phyloP scores from a whole-genome alignment of 2,797 vertebrate genomes.

The Lemur catta region DNA sequence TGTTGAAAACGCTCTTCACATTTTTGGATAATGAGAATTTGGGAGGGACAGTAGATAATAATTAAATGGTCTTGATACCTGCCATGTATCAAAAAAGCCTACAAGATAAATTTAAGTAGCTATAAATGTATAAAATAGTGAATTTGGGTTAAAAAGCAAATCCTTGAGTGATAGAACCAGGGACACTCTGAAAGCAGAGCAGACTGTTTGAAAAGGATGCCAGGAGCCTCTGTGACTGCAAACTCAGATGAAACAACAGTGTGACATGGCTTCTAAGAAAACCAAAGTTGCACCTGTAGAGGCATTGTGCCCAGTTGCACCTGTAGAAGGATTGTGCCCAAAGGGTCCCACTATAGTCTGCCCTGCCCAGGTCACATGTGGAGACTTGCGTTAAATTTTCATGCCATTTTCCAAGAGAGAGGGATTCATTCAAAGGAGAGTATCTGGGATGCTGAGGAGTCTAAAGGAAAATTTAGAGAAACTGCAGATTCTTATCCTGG shows the following conservation, averaged over 20 bases:
- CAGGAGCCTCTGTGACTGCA: neutral
- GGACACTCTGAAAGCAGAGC: neutral
- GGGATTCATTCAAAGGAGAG: neutral
- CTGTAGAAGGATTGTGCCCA: neutral
- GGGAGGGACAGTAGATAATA: neutral
- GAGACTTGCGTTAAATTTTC: neutral
- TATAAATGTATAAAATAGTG: neutral
- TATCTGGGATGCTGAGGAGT: neutral
- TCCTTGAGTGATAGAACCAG: neutral
- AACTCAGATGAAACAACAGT: neutral
- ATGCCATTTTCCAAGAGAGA: neutral
- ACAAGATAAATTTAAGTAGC: neutral
- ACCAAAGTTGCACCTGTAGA: neutral
- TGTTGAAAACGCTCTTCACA: neutral
- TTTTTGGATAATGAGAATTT: conserved; percentile 13
- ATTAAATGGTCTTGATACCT: neutral
- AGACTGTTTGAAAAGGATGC: conserved; percentile 4
- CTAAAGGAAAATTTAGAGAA: neutral
- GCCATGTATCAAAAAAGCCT: neutral
- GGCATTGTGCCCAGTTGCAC: neutral
- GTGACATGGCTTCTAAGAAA: neutral
- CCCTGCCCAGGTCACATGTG: neutral
- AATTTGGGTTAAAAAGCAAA: neutral
- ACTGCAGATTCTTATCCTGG: neutral
- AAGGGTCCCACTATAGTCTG: neutral